A percentile compares a stretch with the other conserved stretches of the same genome.
Evolutionary conservation across 2,113 vertebrate genomes (phyloP).

Genomic region (Nannobrachium achirus): DNA sequence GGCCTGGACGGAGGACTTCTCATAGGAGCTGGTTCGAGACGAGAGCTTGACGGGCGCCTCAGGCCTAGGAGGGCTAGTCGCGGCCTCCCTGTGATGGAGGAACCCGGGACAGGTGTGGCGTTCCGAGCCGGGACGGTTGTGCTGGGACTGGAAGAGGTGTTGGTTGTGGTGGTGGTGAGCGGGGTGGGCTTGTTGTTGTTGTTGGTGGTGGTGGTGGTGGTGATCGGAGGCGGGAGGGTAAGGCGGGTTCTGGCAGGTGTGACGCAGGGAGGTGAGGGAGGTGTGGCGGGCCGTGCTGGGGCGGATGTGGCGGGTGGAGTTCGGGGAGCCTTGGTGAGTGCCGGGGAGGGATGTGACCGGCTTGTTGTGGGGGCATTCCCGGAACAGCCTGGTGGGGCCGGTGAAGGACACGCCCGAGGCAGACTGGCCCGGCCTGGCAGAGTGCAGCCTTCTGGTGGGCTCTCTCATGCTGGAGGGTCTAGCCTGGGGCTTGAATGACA

Average conservation of each 20-base stretch:
- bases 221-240: slow-evolving; percentile 42
- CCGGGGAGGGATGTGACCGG: slow-evolving; percentile 63
- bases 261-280: slow-evolving; percentile 53
- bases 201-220: slow-evolving; percentile 22
- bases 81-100: slow-evolving; percentile 37
- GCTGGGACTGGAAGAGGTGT: slow-evolving; percentile 6
- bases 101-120: slow-evolving; percentile 58
- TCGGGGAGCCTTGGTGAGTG: slow-evolving; percentile 49
- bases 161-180: slow-evolving; percentile 16
- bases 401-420: slow-evolving; percentile 80
- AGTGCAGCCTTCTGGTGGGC: slow-evolving; percentile 69
- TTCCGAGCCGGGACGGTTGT: slow-evolving; percentile 33
- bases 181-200: slow-evolving; percentile 12
- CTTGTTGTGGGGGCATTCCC: slow-evolving; percentile 73
- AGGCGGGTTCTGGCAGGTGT: slow-evolving; percentile 52
- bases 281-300: slow-evolving; percentile 41
- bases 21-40: slow-evolving; percentile 57
- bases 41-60: slow-evolving; percentile 42
- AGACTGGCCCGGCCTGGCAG: slow-evolving; percentile 78
- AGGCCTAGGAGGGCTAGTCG: slow-evolving; percentile 22
- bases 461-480: slow-evolving; percentile 49
- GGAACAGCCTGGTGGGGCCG: slow-evolving; percentile 72
- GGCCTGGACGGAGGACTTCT: slow-evolving; percentile 56
- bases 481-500: slow-evolving; percentile 69
- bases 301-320: slow-evolving; percentile 29